Evolutionary conservation across 2,113 vertebrate species (phyloP).

Genomic region (Tyrannus savana): DNA sequence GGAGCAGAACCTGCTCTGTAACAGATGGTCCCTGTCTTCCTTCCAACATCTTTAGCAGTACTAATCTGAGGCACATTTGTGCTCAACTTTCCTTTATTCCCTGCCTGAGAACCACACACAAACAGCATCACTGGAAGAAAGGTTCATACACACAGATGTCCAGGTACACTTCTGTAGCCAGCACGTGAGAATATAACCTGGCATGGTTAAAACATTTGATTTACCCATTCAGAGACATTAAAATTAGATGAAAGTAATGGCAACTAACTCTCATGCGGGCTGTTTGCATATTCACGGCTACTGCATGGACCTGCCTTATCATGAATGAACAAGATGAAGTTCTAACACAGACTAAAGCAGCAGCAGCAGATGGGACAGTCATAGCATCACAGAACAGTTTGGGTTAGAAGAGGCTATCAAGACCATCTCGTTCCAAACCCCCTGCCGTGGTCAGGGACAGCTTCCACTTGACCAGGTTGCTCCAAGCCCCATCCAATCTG

Average conservation of each 20-base stretch:
- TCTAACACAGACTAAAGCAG: neutral
- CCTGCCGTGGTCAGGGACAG: no score
- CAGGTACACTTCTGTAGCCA: neutral
- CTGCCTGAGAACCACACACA: neutral
- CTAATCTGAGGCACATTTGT: neutral
- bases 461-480: neutral
- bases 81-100: neutral
- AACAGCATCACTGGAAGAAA: neutral
- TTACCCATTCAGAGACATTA: neutral
- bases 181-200: neutral
- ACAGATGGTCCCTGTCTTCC: conserved; percentile 11
- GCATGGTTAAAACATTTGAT: neutral
- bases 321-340: neutral
- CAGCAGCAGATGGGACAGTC: neutral
- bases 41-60: neutral
- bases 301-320: neutral
- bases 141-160: neutral
- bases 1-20: neutral
- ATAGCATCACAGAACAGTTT: neutral
- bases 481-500: neutral
- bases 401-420: neutral
- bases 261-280: neutral
- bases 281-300: neutral
- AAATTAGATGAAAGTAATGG: neutral
- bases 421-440: neutral